Base-by-base conservation (phyloP, 2,888 invertebrate genomes). In the Spilarctia lutea region DNA sequence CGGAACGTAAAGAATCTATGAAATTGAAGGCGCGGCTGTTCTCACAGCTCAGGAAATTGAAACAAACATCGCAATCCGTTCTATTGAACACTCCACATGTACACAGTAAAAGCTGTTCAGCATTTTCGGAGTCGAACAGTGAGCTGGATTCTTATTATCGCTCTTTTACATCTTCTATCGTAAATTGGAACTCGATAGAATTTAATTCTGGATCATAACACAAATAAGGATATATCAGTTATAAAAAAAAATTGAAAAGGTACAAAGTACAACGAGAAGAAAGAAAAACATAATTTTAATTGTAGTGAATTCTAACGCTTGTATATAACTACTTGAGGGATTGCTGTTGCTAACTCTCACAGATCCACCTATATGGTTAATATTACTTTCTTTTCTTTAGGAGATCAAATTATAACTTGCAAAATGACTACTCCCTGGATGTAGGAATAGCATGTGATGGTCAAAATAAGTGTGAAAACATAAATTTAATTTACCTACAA, bases 21-120 rank as follows among this genome's bases (percentile, higher is more conserved):
- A 87, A 88, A 91, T 88, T 88, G 88, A 89, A 91, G 87, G 86
- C 90, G 86, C 86, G 87, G 83, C 87, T 85, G 86, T 82, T 87
- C 86, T 86, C 86, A 85, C 87, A 85, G 86, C 85, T 87, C 91
- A 91, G 94, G 93, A 93, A 94, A 94, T 94, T 94, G 94, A 91
- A 94, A 93, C 94, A 94, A 94, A 94, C 93, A 94, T 92, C 90
- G 92, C 92, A 91, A 92, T 92, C 91, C 91, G 89, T 88, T 86
- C 81, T 83, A 87, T 88, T 85, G 84, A 86, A 86, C 82, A 84
- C 84, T 81, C 82, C 85, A 83, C 80, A 84, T 84, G 83, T 86
- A 88, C 85, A 87, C 86, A 88, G 85, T 87, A 86, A 86, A 88
- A 88, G 75, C 73, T 75, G 75, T 74, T 77, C 77, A 72, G 70